A percentile compares a stretch with the other conserved stretches of the same genome.
These are phyloP conservation scores for Vulpes vulpes DNA, from an alignment of 2,113 vertebrate species.

Conservation along the genomic window DNA sequence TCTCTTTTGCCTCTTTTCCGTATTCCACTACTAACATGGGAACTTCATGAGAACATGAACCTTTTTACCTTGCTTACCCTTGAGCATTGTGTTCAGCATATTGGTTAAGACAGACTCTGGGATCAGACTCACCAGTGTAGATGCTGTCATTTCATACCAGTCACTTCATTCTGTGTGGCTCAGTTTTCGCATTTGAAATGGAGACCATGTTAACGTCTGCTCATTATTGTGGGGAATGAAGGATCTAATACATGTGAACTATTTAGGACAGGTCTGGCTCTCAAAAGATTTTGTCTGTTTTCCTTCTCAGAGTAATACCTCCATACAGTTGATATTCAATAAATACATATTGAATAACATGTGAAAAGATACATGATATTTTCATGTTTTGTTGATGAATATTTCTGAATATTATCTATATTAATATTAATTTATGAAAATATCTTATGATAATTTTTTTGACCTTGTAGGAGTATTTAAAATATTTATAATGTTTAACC, in stretches of 20 bases:
- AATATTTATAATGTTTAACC: conserved; percentile 35
- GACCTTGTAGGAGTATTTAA: background rate
- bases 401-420: conserved; percentile 43
- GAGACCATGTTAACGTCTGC: background rate
- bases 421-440: conserved; percentile 47
- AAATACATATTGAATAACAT: conserved; percentile 6
- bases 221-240: background rate
- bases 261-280: background rate
- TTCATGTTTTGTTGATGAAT: conserved; percentile 19
- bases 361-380: conserved; percentile 30
- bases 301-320: background rate
- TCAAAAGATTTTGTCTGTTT: background rate
- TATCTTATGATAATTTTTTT: conserved; percentile 8
- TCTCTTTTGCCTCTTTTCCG: conserved; percentile 8
- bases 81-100: background rate
- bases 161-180: background rate
- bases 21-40: background rate
- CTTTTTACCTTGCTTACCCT: background rate
- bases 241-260: background rate
- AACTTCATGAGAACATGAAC: background rate
- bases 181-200: background rate
- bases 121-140: background rate
- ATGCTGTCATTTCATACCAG: background rate
- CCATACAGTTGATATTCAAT: background rate
- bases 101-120: background rate